Evolutionary conservation across 1,140 invertebrate species (phyloP).

Genomic region (Sycophaga agraensis): DNA sequence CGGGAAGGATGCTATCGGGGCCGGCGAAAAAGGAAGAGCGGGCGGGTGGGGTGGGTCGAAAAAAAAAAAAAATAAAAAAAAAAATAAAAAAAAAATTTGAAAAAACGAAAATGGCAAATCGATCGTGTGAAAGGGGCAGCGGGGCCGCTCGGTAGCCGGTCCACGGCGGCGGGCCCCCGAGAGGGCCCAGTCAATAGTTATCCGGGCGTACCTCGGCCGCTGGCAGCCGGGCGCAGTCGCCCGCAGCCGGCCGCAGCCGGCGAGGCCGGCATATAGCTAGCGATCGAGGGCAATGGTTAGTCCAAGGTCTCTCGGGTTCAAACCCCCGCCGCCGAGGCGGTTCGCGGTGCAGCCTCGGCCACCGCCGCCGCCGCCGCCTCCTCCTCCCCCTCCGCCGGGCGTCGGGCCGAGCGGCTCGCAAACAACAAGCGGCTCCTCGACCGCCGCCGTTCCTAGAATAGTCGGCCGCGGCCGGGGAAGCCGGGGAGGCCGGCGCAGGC

Average conservation of each 20-base stretch:
- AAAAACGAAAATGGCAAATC: slow-evolving; percentile 24
- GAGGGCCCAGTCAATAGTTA: slow-evolving; percentile 24
- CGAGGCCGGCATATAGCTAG: slow-evolving; percentile 48
- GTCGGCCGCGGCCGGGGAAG: slow-evolving; percentile 2
- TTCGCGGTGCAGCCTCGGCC: not conserved
- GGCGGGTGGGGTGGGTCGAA: not conserved
- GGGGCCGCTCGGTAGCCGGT: too few species aligned
- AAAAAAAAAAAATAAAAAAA: too few species aligned
- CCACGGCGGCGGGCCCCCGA: too few species aligned
- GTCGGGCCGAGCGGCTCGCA: too few species aligned
- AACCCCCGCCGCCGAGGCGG: slow-evolving; percentile 5
- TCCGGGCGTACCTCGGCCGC: slow-evolving; percentile 21
- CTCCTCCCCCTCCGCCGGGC: slow-evolving; percentile 2
- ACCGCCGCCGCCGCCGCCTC: not conserved
- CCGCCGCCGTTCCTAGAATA: slow-evolving; percentile 27
- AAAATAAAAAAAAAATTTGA: too few species aligned
- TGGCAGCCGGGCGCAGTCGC: too few species aligned
- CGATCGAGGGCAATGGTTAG: slow-evolving; percentile 59
- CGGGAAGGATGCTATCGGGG: too few species aligned
- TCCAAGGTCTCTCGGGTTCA: slow-evolving; percentile 55
- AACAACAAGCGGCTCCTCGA: too few species aligned
- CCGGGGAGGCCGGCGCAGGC: not conserved
- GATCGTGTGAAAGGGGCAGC: slow-evolving; percentile 10
- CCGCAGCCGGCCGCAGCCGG: too few species aligned
- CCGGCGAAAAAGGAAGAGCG: not conserved